Base-by-base conservation (phyloP, 2,888 invertebrate species). In the Pollenia angustigena region DNA sequence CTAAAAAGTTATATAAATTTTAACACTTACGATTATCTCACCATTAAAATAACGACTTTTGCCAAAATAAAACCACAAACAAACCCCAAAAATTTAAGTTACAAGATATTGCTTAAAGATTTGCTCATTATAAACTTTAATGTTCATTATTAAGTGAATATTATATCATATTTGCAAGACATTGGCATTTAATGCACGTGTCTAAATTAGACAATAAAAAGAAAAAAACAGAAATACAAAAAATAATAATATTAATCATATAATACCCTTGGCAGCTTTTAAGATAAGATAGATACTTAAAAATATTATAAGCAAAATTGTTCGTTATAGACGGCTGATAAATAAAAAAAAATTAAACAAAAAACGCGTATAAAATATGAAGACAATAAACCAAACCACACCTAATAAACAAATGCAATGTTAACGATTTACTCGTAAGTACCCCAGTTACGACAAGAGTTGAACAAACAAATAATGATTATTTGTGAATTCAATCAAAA, bases 121-220 rank as follows among this genome's bases (percentile, higher is more conserved):
- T 16, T 0, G 2, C 9, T 64, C 46, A 46, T 40, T 52, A 40
- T 52, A 7, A 69, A 7, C 40, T 16, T 42, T 32, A 18, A 14
- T 52, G 40, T 44, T 11, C 11, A 18, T 62, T 44, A 16, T 6
- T 16, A 16, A 2, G 1, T 9, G 12, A 64, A 64, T 44, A 44
- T 64, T 64, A 18, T 64, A 18, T 44, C 12, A n/a, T 54, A 54
- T 58, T 48, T 60, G 14, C 8, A 10, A 62, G 64, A 44, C 68
- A 80, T 75, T 85, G 69, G 52, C 54, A 62, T 74, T 81, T 74
- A 71, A 1, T 75, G 69, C 80, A 85, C 85, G 85, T 85, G 76
- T 66, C 62, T 66, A 2, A 76, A 58, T 72, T 72, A 68, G 0
- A 46, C 60, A 80, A 74, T 69, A 74, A 66, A 46, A 69, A 44